phyloP scores from a whole-genome alignment of 2,113 vertebrate species.

The Myrmophylax atrothorax region DNA sequence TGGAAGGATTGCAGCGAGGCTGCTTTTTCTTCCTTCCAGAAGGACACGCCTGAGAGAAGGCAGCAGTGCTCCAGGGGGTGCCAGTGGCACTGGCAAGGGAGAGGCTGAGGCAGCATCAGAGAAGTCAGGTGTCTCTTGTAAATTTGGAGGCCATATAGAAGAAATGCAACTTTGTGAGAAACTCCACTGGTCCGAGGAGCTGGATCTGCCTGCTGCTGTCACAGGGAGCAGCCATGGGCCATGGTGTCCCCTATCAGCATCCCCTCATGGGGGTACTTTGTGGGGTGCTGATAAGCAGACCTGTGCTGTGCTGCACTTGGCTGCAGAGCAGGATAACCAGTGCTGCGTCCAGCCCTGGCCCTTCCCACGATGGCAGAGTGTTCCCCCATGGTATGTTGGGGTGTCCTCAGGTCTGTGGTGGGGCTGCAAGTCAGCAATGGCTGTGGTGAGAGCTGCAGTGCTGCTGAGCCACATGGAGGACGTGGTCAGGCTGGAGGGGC shows the following conservation, averaged over 20 bases:
- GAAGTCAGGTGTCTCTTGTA: background rate
- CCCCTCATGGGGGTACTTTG: background rate
- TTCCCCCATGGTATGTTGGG: background rate
- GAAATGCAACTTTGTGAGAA: background rate
- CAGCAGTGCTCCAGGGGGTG: background rate
- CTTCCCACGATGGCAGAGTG: background rate
- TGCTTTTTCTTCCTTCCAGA: background rate
- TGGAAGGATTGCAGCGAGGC: background rate
- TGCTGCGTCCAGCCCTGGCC: background rate
- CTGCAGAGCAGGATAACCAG: background rate
- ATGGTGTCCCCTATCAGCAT: background rate
- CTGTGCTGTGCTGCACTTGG: background rate
- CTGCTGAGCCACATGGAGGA: background rate
- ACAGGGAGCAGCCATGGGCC: rapidly evolving
- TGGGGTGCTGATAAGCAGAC: background rate
- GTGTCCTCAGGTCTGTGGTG: background rate
- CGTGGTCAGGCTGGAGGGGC: background rate
- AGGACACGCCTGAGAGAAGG: background rate
- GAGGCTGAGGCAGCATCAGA: background rate
- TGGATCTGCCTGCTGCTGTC: background rate
- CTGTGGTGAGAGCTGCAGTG: background rate
- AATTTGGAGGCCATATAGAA: background rate
- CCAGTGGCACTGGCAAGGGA: background rate
- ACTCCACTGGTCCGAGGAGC: background rate
- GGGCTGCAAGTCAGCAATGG: background rate